Evolutionary conservation across 2,113 vertebrate species (phyloP).

Genomic region (Vidua chalybeata): DNA sequence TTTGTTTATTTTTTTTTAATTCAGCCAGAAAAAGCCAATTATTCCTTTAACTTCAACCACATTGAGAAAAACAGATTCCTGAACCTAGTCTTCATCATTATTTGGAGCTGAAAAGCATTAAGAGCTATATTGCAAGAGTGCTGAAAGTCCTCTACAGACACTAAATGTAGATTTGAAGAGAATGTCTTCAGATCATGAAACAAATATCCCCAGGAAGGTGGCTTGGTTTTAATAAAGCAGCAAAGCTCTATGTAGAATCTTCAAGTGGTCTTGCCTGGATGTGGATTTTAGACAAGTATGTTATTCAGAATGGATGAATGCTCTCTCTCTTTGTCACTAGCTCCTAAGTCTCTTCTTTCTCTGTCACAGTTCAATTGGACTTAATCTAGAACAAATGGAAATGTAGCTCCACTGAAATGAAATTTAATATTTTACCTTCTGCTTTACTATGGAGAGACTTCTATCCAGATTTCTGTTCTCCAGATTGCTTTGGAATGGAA

Average conservation of each 20-base stretch:
- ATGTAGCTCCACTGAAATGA: background rate
- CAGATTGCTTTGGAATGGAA: background rate
- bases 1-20: fast-evolving
- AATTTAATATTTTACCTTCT: background rate
- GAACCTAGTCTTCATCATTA: background rate
- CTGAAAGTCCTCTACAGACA: background rate
- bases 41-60: background rate
- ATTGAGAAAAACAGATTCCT: background rate
- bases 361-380: background rate
- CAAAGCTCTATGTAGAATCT: background rate
- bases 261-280: background rate
- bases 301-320: background rate
- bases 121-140: background rate
- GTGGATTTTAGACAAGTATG: background rate
- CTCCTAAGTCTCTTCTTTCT: background rate
- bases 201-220: background rate
- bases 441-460: background rate
- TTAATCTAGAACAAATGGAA: background rate
- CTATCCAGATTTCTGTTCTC: background rate
- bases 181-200: background rate
- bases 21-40: background rate
- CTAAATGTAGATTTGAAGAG: background rate
- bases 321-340: background rate
- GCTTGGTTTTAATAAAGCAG: background rate
- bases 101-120: background rate